These are phyloP conservation scores for Tapirus terrestris DNA, from an alignment of 2,113 vertebrate species.

Conservation along the genomic window DNA sequence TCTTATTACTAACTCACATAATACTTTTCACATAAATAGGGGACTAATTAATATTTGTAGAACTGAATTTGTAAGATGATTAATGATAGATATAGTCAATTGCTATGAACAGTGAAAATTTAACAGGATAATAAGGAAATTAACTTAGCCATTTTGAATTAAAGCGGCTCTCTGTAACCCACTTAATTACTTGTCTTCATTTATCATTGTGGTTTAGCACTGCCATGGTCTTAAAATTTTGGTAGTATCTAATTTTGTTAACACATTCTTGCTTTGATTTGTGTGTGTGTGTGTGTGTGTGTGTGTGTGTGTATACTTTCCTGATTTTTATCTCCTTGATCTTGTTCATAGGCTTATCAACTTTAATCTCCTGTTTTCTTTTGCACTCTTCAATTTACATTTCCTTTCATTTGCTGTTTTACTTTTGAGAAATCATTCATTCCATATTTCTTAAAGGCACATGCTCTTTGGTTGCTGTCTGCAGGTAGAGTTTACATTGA, in stretches of 20 bases:
- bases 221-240: background rate
- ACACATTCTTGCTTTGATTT: conserved; percentile 32
- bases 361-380: background rate
- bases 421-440: conserved; percentile 17
- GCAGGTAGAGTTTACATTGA: background rate
- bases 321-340: background rate
- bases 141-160: conserved; percentile 40
- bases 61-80: conserved; percentile 35
- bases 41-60: conserved; percentile 24
- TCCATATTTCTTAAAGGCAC: background rate
- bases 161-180: background rate
- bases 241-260: conserved; percentile 35
- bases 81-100: background rate
- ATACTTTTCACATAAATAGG: conserved; percentile 1
- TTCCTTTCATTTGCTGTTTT: conserved; percentile 38
- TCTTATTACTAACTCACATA: background rate
- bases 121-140: background rate
- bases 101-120: background rate
- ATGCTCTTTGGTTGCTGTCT: background rate
- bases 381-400: background rate
- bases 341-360: background rate
- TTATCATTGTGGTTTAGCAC: background rate
- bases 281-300: no score
- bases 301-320: background rate
- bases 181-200: conserved; percentile 9